Conservation (phyloP, 1,140 invertebrate species). For the Ylistrum balloti region DNA sequence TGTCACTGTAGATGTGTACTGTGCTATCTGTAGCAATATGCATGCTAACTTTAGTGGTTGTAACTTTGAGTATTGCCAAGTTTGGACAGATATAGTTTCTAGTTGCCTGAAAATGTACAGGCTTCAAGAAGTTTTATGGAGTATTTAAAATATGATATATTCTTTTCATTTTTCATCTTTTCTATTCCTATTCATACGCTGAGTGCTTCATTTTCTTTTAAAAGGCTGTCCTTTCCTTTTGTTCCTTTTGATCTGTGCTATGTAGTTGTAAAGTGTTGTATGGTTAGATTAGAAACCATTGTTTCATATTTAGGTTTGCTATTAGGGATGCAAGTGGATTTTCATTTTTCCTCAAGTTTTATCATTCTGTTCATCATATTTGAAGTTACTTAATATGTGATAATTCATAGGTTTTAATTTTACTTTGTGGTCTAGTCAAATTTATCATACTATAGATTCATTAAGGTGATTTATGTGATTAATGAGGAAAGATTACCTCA, state of each 20-base stretch:
- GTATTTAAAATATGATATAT: neutral
- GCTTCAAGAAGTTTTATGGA: neutral
- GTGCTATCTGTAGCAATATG: constrained; percentile 25
- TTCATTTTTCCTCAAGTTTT: no score
- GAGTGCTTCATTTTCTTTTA: neutral
- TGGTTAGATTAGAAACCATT: no score
- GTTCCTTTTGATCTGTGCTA: neutral
- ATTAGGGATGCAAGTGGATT: no score
- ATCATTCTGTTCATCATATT: no score
- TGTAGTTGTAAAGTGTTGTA: neutral
- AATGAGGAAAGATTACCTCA: no score
- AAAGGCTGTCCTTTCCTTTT: neutral
- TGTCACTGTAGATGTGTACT: neutral
- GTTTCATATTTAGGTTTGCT: neutral
- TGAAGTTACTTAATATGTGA: no score
- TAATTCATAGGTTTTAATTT: no score
- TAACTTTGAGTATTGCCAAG: neutral
- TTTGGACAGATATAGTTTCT: neutral
- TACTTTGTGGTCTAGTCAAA: no score
- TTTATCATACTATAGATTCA: no score
- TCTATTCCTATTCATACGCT: neutral
- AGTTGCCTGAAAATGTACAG: neutral
- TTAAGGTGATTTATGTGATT: no score
- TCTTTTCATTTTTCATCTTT: no score
- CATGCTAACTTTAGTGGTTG: constrained; percentile 2